A percentile compares a stretch with the other conserved stretches of the same genome.
These are phyloP conservation scores for Onthophagus sagittarius DNA, from an alignment of 2,888 invertebrate species.

Conservation along the genomic window DNA sequence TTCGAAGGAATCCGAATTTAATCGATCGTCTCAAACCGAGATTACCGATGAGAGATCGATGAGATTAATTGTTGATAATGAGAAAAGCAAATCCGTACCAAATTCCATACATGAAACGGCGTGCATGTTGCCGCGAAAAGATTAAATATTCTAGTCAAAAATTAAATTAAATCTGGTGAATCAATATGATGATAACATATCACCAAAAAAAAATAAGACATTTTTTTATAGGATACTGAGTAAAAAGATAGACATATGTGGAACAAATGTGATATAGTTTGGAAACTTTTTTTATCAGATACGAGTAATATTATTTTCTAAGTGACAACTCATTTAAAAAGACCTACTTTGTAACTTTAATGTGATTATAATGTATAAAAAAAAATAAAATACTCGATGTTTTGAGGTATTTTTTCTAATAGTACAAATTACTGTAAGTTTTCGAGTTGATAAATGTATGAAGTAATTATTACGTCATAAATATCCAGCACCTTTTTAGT, in stretches of 20 bases:
- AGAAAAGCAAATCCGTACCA: conserved; percentile 31
- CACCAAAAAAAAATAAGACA: neutral
- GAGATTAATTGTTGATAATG: conserved; percentile 29
- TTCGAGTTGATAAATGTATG: neutral
- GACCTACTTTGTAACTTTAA: neutral
- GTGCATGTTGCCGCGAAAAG: conserved; percentile 13
- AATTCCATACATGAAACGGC: conserved; percentile 34
- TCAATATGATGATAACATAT: neutral
- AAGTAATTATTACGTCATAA: neutral
- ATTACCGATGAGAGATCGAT: conserved; percentile 32
- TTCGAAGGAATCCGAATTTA: conserved; percentile 21
- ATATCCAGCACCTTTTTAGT: no score
- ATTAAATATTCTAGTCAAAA: conserved; percentile 1
- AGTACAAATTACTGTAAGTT: neutral
- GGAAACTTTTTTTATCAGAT: neutral
- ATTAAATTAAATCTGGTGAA: neutral
- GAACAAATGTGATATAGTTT: neutral
- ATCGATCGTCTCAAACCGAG: conserved; percentile 29
- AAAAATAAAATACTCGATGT: neutral
- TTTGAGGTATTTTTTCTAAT: neutral
- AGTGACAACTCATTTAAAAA: neutral
- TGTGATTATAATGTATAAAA: neutral
- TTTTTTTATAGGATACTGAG: neutral
- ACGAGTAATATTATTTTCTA: neutral
- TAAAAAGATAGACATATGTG: neutral